Conservation (phyloP, 2,113 vertebrate species). For the Lepidothrix coronata region DNA sequence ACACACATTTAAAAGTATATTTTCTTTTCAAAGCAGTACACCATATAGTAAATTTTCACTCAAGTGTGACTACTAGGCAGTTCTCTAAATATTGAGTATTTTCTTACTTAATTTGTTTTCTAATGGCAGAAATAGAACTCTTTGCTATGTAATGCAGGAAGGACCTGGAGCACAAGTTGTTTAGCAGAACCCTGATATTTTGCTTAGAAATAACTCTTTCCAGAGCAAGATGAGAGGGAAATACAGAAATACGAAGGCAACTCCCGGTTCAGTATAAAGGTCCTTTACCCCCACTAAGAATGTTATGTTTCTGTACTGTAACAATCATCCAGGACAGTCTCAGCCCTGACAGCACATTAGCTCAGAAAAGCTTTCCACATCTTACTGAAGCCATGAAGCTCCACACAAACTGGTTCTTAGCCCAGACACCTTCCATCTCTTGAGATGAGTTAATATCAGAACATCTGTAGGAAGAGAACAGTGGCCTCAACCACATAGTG, state of each 20-base stretch:
- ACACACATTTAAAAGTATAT: not conserved
- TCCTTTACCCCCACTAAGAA: not conserved
- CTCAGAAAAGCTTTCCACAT: not conserved
- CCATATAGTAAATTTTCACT: not conserved
- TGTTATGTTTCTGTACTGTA: not conserved
- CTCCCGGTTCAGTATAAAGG: not conserved
- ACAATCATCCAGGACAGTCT: not conserved
- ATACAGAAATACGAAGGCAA: not conserved
- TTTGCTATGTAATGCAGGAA: not conserved
- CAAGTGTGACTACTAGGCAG: not conserved
- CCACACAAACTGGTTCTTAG: not conserved
- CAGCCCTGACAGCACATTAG: not conserved
- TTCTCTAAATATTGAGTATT: not conserved
- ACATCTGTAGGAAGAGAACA: not conserved
- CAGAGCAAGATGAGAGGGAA: not conserved
- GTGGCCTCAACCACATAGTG: not conserved
- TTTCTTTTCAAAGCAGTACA: not conserved
- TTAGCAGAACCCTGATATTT: not conserved
- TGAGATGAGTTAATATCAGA: not conserved
- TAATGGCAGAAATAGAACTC: slow-evolving; percentile 24
- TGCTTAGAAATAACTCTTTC: slow-evolving; percentile 1
- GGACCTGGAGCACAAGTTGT: not conserved
- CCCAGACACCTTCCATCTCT: not conserved
- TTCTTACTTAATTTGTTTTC: slow-evolving; percentile 13
- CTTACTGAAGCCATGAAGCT: not conserved